These are phyloP conservation scores for Albula glossodonta DNA, from an alignment of 2,113 vertebrate species.

Conservation along the genomic window DNA sequence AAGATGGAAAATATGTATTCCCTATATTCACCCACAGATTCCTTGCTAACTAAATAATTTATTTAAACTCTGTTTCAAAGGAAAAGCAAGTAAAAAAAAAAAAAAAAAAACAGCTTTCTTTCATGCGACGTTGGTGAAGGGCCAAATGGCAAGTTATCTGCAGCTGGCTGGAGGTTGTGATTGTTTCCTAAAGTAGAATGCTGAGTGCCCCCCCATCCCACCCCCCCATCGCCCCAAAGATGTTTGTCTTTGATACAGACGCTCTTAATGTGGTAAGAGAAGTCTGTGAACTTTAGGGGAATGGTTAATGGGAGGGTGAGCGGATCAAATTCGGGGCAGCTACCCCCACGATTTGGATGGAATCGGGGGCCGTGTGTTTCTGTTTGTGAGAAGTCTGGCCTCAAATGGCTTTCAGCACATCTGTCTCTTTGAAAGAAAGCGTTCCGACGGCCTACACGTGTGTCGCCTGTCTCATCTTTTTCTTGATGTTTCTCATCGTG, in stretches of 20 bases:
- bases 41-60: conserved; percentile 58
- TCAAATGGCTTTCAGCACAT: background rate
- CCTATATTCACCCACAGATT: conserved; percentile 48
- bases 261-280: conserved; percentile 3
- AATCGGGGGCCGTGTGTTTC: background rate
- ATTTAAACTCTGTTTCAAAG: conserved; percentile 51
- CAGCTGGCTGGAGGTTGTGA: conserved; percentile 46
- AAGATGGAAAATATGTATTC: conserved; percentile 37
- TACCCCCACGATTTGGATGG: background rate
- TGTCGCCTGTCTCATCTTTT: background rate
- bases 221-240: conserved; percentile 38
- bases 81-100: conserved; percentile 30
- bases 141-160: conserved; percentile 55
- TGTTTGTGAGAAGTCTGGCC: background rate
- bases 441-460: background rate
- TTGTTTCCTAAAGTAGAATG: conserved; percentile 43
- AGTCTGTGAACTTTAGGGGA: background rate
- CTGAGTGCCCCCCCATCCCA: background rate
- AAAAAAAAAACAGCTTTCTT: conserved; percentile 62
- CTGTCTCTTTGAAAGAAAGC: background rate
- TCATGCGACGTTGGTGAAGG: conserved; percentile 56
- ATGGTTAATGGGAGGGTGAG: background rate
- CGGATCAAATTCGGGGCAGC: background rate
- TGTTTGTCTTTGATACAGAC: conserved; percentile 34
- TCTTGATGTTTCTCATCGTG: background rate